These are phyloP conservation scores for Linepithema humile DNA, from an alignment of 1,140 invertebrate genomes.

Conservation along the genomic window DNA sequence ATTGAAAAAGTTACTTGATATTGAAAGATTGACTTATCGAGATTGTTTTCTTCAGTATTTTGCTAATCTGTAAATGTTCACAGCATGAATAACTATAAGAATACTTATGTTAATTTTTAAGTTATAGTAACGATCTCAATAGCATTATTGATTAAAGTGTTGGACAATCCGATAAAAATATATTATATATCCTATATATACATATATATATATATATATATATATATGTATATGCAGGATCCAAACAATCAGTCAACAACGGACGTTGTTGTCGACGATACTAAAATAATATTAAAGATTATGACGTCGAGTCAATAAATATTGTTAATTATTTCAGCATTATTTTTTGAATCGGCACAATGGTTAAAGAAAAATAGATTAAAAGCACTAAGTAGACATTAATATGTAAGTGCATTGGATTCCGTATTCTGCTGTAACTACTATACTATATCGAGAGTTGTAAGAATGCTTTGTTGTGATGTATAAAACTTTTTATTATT, in stretches of 20 bases:
- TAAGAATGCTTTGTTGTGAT: conserved; percentile 42
- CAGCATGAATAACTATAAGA: background rate
- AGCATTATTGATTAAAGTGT: conserved; percentile 6
- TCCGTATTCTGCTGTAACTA: background rate
- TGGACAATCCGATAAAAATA: background rate
- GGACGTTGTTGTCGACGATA: background rate
- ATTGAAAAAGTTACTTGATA: background rate
- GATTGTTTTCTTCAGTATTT: background rate
- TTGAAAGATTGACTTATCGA: background rate
- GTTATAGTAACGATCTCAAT: conserved; percentile 48
- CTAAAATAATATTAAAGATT: conserved; percentile 22
- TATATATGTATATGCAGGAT: background rate
- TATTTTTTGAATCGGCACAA: background rate
- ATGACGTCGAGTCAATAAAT: background rate
- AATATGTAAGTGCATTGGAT: background rate
- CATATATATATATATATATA: background rate
- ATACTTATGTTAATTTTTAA: conserved; percentile 20
- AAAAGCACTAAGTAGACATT: background rate
- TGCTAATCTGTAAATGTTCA: conserved; percentile 7
- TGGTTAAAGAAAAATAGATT: background rate
- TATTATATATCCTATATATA: background rate
- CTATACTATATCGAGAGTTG: conserved; percentile 5
- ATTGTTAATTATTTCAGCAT: background rate
- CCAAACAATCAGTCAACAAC: conserved; percentile 9
- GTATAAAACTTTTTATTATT: conserved; percentile 34